Base-by-base conservation (phyloP, 2,113 vertebrate species). In the Sceloporus undulatus region DNA sequence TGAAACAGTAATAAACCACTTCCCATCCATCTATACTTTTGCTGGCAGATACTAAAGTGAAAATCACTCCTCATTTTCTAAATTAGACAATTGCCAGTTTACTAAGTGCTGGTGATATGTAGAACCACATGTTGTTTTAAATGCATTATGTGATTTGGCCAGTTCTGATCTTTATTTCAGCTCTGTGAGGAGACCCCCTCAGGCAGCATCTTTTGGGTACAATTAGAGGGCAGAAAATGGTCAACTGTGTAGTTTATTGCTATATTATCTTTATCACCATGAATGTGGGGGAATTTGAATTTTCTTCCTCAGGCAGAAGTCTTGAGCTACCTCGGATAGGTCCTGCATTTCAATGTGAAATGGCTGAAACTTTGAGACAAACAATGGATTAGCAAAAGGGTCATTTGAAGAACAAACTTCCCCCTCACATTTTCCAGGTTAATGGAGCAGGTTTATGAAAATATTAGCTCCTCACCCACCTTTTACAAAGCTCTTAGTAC, bases 81-180 rank as follows among this genome's bases (percentile, higher is more conserved):
- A 79, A 84, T 84, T 84, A 84, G 68, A 56, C 68, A 38, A 89
- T 88, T 86, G 34, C 34, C 77, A 29, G 21, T 90, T 86, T 65
- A 74, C 19, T 54, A 4, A 11, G 27, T 84, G 79, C 86, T 79
- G 75, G 34, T 84, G 79, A 23, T 93, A 85, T 89, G 91, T 91
- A 91, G 9, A 93, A 79, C 25, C 90, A 91, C 74, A 56, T 70
- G 8, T 87, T 92, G 84, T 89, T 90, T 93, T 27, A 90, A 87
- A 82, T 54, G 68, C 65, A 81, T 93, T 91, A 14, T 73, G 71
- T 84, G 29, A 65, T 86, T 95, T 90, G 88, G 1, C 14, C 18
- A 87, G 34, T 82, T 92, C 52, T 90, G n/a, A 7, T 2, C 91
- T 48, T 89, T 34, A 52, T 79, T 90, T 85, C 29, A 79, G 25